Percentiles rank a stretch among this genome's conserved stretches.
These are phyloP conservation scores for Conus ventricosus DNA, from an alignment of 1,140 invertebrate genomes.

Conservation along the genomic window DNA sequence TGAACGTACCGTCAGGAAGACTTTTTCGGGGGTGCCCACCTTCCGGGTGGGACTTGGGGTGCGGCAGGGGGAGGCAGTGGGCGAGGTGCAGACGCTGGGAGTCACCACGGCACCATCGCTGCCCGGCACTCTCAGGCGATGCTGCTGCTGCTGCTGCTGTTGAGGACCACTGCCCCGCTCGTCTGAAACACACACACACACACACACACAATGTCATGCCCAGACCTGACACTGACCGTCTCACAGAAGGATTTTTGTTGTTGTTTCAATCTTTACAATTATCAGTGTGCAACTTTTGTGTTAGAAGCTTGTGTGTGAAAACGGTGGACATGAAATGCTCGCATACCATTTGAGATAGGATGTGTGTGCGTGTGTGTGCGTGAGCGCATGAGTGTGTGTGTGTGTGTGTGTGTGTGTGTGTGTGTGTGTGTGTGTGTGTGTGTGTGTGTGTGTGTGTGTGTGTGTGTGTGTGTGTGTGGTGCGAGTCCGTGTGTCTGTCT, in stretches of 20 bases:
- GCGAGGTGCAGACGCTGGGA: too few species aligned
- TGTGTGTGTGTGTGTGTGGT: neutral
- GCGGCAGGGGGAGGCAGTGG: neutral
- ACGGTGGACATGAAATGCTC: too few species aligned
- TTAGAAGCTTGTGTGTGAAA: too few species aligned
- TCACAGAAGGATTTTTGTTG: too few species aligned
- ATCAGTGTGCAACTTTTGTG: too few species aligned
- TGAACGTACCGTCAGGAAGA: slow-evolving; percentile 20
- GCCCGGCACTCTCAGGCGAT: slow-evolving; percentile 25
- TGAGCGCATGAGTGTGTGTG: too few species aligned
- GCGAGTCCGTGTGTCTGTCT: neutral
- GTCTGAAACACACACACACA: slow-evolving; percentile 12
- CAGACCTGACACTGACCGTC: too few species aligned
- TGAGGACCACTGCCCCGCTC: neutral
- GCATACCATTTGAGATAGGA: too few species aligned
- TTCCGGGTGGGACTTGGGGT: slow-evolving; percentile 31
- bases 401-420: too few species aligned
- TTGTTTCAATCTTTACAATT: too few species aligned
- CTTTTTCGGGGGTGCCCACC: neutral
- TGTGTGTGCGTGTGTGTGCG: too few species aligned
- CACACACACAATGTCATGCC: neutral
- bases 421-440: neutral
- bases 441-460: neutral
- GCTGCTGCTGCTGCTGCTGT: neutral
- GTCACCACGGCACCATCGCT: slow-evolving; percentile 4